These are phyloP conservation scores for Anableps anableps DNA, from an alignment of 2,797 vertebrate genomes.

Conservation along the genomic window DNA sequence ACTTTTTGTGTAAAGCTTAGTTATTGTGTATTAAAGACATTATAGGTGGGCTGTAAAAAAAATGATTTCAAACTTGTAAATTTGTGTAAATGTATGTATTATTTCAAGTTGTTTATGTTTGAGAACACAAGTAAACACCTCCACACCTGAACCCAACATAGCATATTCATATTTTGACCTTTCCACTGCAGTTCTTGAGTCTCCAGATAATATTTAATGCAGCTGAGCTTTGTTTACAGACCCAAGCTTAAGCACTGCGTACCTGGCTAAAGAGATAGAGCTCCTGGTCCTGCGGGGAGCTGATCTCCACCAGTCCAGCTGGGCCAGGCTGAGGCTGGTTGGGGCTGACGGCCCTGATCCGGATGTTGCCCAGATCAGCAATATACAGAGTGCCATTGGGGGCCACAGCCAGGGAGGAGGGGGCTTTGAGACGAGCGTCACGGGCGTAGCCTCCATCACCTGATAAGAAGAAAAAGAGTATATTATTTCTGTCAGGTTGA, in stretches of 20 bases:
- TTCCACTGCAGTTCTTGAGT: neutral
- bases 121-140: neutral
- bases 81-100: neutral
- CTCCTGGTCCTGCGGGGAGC: constrained; percentile 93
- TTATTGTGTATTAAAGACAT: neutral
- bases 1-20: neutral
- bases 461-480: constrained; percentile 61
- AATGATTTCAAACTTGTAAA: neutral
- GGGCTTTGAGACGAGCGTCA: constrained; percentile 93
- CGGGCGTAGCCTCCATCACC: constrained; percentile 95
- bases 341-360: constrained; percentile 89
- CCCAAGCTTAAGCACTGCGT: constrained; percentile 1
- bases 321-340: constrained; percentile 89
- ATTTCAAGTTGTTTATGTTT: neutral
- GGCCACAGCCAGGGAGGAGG: constrained; percentile 91
- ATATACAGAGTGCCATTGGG: constrained; percentile 92
- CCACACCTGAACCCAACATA: neutral
- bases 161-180: neutral
- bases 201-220: neutral
- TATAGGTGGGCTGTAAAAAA: no score
- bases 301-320: constrained; percentile 88
- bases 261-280: constrained; percentile 92
- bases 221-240: neutral
- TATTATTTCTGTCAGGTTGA: constrained; percentile 23
- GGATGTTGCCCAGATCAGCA: constrained; percentile 93